Percentiles rank a stretch among this genome's conserved stretches.
Evolutionary conservation across 2,888 invertebrate genomes (phyloP).

Genomic region (Aleiodes alternator): DNA sequence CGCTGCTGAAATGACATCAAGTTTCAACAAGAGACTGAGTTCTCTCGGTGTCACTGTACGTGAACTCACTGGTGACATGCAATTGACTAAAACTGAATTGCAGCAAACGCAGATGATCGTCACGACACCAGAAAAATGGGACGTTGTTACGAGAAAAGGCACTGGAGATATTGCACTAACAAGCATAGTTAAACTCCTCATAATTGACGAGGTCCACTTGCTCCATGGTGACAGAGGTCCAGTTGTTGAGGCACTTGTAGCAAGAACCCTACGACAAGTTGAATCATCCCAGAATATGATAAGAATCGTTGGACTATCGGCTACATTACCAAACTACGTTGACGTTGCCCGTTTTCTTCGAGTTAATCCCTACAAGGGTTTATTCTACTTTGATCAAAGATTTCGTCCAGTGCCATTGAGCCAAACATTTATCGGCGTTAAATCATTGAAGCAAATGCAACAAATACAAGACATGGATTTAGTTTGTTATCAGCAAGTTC

Average conservation of each 20-base stretch:
- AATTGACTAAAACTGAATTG: slow-evolving; percentile 95
- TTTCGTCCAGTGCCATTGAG: slow-evolving; percentile 97
- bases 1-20: slow-evolving; percentile 98
- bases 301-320: slow-evolving; percentile 96
- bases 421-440: slow-evolving; percentile 93
- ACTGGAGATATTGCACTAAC: slow-evolving; percentile 92
- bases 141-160: slow-evolving; percentile 97
- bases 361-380: slow-evolving; percentile 93
- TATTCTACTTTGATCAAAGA: slow-evolving; percentile 95
- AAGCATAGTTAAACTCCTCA: slow-evolving; percentile 92
- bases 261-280: slow-evolving; percentile 94
- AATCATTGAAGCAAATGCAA: slow-evolving; percentile 80
- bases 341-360: slow-evolving; percentile 96
- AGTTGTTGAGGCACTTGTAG: slow-evolving; percentile 97
- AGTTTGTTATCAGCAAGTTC: slow-evolving; percentile 94
- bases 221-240: slow-evolving; percentile 98
- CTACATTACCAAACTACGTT: slow-evolving; percentile 97
- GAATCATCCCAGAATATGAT: slow-evolving; percentile 96
- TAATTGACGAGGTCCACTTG: slow-evolving; percentile 98
- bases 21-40: slow-evolving; percentile 89
- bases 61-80: slow-evolving; percentile 99
- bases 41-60: slow-evolving; percentile 88
- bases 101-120: slow-evolving; percentile 97
- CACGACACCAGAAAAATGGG: slow-evolving; percentile 99
- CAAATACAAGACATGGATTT: slow-evolving; percentile 90